Evolutionary conservation across 2,113 vertebrate genomes (phyloP).

Genomic region (Ginglymostoma cirratum): DNA sequence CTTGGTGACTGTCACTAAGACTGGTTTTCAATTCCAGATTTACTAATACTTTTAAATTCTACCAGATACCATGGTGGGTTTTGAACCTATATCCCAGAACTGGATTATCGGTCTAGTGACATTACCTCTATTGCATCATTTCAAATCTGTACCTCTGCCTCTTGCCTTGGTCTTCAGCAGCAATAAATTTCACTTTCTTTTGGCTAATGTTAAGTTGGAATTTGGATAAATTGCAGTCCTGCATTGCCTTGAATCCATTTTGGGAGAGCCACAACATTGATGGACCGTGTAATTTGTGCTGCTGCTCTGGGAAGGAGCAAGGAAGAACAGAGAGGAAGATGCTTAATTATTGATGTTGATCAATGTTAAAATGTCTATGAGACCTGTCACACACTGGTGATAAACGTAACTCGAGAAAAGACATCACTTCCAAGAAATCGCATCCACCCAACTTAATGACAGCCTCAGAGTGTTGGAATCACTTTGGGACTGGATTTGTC

Average conservation of each 20-base stretch:
- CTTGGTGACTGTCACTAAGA: too few species aligned
- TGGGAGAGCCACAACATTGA: background rate
- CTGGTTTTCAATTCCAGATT: too few species aligned
- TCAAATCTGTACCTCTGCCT: too few species aligned
- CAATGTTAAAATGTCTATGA: background rate
- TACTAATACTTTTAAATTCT: too few species aligned
- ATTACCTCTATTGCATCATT: background rate
- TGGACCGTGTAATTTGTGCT: background rate
- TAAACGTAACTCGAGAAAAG: background rate
- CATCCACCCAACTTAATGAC: background rate
- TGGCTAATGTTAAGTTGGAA: background rate
- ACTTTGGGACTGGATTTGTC: background rate
- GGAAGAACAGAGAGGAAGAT: background rate
- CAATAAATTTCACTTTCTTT: background rate
- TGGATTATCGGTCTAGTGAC: too few species aligned
- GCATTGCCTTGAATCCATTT: background rate
- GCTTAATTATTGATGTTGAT: conserved; percentile 23
- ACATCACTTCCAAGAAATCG: background rate
- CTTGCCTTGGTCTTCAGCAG: background rate
- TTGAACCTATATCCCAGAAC: too few species aligned
- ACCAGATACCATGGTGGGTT: too few species aligned
- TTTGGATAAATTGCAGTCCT: background rate
- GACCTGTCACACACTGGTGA: background rate
- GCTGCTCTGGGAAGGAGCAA: background rate
- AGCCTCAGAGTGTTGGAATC: background rate